Conservation (phyloP, 2,888 invertebrate genomes). For the Eudemis profundana region DNA sequence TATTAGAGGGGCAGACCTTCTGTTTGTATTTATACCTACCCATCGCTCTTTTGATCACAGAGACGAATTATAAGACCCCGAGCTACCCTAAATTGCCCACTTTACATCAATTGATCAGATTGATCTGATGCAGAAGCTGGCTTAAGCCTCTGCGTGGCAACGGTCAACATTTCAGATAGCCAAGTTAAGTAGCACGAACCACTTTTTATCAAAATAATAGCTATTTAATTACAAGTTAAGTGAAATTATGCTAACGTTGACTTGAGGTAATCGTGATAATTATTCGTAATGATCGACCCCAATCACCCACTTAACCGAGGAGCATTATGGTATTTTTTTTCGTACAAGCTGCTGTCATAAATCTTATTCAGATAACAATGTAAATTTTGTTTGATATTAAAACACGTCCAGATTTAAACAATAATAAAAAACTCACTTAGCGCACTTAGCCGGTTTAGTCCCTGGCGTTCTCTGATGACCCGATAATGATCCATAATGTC, state of each 20-base stretch:
- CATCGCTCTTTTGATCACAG: background rate
- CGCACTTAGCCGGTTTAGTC: no score
- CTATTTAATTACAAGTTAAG: background rate
- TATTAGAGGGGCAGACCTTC: no score
- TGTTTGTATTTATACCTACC: background rate
- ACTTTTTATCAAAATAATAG: background rate
- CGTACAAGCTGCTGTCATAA: background rate
- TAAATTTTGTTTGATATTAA: no score
- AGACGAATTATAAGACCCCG: slow-evolving; percentile 4
- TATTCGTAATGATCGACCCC: background rate
- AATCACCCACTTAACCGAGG: background rate
- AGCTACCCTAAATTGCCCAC: slow-evolving; percentile 59
- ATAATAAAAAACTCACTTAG: no score
- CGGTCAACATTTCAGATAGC: background rate
- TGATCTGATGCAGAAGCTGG: no score
- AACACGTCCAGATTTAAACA: no score
- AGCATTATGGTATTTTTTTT: background rate
- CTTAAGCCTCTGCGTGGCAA: slow-evolving; percentile 6
- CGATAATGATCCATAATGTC: no score
- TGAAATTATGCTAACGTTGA: background rate
- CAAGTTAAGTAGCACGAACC: slow-evolving; percentile 3
- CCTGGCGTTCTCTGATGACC: no score
- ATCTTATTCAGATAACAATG: background rate
- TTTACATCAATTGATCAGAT: slow-evolving; percentile 44
- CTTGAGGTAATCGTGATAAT: slow-evolving; percentile 18